phyloP scores from a whole-genome alignment of 2,797 vertebrate genomes.

The Periophthalmus magnuspinnatus region DNA sequence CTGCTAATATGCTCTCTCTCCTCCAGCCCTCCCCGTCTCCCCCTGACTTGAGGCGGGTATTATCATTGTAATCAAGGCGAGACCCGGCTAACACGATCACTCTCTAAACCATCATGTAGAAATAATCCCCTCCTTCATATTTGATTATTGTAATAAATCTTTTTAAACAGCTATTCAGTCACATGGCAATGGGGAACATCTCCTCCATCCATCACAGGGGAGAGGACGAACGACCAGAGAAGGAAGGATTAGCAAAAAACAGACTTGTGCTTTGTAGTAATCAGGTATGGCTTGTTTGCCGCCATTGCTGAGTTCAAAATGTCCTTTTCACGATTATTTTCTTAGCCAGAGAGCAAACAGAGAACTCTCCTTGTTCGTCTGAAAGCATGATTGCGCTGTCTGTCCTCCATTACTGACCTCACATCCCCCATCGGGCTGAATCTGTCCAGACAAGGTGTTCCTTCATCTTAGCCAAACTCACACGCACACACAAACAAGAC shows the following conservation, averaged over 20 bases:
- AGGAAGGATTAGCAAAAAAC: slow-evolving; percentile 23
- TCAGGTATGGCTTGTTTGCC: slow-evolving; percentile 57
- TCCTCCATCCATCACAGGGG: slow-evolving; percentile 48
- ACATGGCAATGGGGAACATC: slow-evolving; percentile 47
- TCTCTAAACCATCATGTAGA: slow-evolving; percentile 71
- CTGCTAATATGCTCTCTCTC: slow-evolving; percentile 52
- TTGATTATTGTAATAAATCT: slow-evolving; percentile 77
- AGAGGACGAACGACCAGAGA: slow-evolving; percentile 29
- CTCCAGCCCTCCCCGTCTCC: slow-evolving; percentile 32
- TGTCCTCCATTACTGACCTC: slow-evolving; percentile 67
- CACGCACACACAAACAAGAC: slow-evolving; percentile 13
- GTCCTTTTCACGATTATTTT: slow-evolving; percentile 14
- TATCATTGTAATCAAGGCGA: slow-evolving; percentile 73
- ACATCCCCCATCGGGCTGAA: slow-evolving; percentile 36
- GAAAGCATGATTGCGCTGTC: slow-evolving; percentile 52
- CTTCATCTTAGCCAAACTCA: slow-evolving; percentile 36
- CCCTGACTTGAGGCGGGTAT: slow-evolving; percentile 64
- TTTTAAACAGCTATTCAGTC: slow-evolving; percentile 70
- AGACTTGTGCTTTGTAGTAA: slow-evolving; percentile 40
- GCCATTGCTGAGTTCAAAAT: slow-evolving; percentile 44
- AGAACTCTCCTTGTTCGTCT: slow-evolving; percentile 33
- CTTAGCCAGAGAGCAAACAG: slow-evolving; percentile 38
- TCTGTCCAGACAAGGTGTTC: slow-evolving; percentile 62
- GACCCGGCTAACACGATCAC: slow-evolving; percentile 72
- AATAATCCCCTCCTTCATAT: slow-evolving; percentile 72